Evolutionary conservation across 1,140 invertebrate species (phyloP).

Genomic region (Drosophila sturtevanti): DNA sequence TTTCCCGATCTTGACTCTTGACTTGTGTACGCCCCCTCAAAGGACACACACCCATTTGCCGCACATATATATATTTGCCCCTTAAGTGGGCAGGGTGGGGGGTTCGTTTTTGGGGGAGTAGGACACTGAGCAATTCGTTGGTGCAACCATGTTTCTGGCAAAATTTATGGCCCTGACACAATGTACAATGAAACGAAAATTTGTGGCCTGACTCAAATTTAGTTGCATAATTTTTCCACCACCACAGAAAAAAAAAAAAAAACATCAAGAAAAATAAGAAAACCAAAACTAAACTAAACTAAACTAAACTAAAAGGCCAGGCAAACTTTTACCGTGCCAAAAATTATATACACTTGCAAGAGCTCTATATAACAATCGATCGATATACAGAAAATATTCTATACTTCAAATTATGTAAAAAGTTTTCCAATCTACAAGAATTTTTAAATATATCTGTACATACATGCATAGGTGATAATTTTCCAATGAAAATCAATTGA

Average conservation of each 20-base stretch:
- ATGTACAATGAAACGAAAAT: slow-evolving; percentile 9
- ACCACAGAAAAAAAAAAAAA: slow-evolving; percentile 16
- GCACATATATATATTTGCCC: neutral
- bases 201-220: slow-evolving; percentile 7
- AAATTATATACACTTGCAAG: neutral
- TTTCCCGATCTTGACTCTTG: slow-evolving; percentile 7
- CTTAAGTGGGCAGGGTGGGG: too few species aligned
- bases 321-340: neutral
- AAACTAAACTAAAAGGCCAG: neutral
- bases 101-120: neutral
- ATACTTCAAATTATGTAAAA: too few species aligned
- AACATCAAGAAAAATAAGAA: neutral
- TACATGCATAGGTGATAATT: too few species aligned
- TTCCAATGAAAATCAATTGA: too few species aligned
- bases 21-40: neutral
- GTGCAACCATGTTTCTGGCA: slow-evolving; percentile 3
- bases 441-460: too few species aligned
- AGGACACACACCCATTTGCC: neutral
- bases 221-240: slow-evolving; percentile 2
- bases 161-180: slow-evolving; percentile 9
- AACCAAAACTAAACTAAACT: slow-evolving; percentile 3
- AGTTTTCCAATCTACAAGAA: too few species aligned
- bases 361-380: neutral
- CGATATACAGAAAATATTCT: too few species aligned
- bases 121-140: slow-evolving; percentile 2